These are phyloP conservation scores for Phengaris arion DNA, from an alignment of 2,888 invertebrate species.

Conservation along the genomic window DNA sequence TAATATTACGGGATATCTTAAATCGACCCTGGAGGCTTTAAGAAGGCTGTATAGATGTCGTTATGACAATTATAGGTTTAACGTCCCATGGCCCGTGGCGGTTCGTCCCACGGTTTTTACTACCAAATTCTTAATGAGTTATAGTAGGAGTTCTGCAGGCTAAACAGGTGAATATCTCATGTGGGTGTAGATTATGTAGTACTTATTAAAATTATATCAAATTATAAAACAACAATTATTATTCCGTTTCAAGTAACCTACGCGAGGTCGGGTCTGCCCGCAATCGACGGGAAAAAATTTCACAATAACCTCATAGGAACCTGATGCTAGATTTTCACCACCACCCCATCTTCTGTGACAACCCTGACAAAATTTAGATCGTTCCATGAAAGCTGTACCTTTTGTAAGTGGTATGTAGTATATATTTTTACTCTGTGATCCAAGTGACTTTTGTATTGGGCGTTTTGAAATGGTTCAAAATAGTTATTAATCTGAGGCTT, in stretches of 20 bases:
- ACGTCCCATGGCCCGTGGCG: background rate
- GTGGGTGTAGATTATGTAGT: background rate
- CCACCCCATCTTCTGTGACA: no score
- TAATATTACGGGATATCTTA: background rate
- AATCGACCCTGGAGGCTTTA: background rate
- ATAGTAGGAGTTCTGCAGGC: background rate
- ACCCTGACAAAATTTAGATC: no score
- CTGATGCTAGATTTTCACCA: no score
- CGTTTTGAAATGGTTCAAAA: no score
- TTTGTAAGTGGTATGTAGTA: no score
- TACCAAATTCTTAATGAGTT: background rate
- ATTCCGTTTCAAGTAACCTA: background rate
- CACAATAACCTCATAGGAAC: no score
- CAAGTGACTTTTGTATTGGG: no score
- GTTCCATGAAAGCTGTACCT: no score
- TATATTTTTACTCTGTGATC: no score
- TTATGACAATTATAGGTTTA: constrained; percentile 18
- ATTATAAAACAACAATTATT: background rate
- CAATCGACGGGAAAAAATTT: no score
- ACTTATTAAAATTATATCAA: background rate
- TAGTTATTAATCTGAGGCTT: no score
- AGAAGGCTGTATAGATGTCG: constrained; percentile 11
- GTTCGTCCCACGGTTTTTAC: constrained; percentile 6
- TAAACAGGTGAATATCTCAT: constrained; percentile 1
- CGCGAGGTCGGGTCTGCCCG: no score